These are phyloP conservation scores for Mesoclemmys tuberculata DNA, from an alignment of 2,113 vertebrate species.

Conservation along the genomic window DNA sequence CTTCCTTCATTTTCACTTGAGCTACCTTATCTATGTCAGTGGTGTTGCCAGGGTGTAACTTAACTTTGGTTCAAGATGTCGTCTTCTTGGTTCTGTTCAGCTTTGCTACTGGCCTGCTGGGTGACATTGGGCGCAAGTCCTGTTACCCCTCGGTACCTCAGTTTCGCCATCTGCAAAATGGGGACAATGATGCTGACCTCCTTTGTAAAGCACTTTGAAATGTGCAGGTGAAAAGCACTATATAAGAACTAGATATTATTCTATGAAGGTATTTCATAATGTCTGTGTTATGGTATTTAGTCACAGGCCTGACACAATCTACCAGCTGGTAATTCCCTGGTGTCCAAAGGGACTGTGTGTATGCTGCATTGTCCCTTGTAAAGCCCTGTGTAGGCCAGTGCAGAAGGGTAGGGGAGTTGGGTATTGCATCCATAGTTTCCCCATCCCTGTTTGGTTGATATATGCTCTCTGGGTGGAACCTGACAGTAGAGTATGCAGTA, in stretches of 20 bases:
- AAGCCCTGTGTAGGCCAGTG: not conserved
- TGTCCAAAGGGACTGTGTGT: rapidly evolving
- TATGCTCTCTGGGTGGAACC: not conserved
- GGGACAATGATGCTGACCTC: not conserved
- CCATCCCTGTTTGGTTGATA: not conserved
- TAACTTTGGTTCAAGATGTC: not conserved
- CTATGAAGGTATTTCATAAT: not conserved
- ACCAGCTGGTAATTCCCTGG: not conserved
- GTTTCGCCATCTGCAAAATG: not conserved
- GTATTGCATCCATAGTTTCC: not conserved
- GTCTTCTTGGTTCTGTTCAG: not conserved
- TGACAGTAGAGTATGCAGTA: rapidly evolving
- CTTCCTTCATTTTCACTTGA: not conserved
- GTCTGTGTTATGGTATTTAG: not conserved
- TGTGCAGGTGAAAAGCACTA: not conserved
- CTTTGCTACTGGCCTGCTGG: not conserved
- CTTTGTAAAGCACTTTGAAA: not conserved
- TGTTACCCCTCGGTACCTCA: not conserved
- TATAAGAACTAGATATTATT: not conserved
- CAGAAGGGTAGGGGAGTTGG: not conserved
- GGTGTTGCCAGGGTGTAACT: rapidly evolving
- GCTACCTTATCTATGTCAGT: rapidly evolving
- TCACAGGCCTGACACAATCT: not conserved
- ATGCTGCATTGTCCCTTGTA: not conserved
- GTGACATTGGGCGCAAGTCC: not conserved